Percentiles rank a stretch among this genome's conserved stretches.
Evolutionary conservation across 2,113 vertebrate genomes (phyloP).

Genomic region (Sciurus niger): DNA sequence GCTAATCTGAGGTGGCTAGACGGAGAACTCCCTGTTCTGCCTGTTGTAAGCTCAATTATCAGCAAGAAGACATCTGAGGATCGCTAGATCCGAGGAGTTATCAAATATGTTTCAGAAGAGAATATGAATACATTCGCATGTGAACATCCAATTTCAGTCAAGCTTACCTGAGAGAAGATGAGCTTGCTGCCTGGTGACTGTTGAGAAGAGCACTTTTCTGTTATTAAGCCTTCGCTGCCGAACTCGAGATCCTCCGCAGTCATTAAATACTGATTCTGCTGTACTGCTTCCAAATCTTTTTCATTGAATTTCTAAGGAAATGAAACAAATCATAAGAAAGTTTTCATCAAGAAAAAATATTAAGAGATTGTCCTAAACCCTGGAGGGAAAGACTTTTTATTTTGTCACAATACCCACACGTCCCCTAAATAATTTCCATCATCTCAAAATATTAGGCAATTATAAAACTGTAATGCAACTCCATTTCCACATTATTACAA

Average conservation of each 20-base stretch:
- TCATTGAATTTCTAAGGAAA: constrained; percentile 92
- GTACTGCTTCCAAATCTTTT: constrained; percentile 92
- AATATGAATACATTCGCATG: constrained; percentile 16
- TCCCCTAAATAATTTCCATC: constrained; percentile 43
- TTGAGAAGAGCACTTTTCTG: constrained; percentile 92
- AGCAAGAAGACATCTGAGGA: constrained; percentile 4
- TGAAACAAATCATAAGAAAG: constrained; percentile 57
- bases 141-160: background rate
- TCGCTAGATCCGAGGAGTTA: constrained; percentile 10
- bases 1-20: background rate
- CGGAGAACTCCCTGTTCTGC: background rate
- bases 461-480: background rate
- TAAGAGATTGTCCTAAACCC: constrained; percentile 64
- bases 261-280: constrained; percentile 91
- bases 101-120: background rate
- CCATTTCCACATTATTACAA: background rate
- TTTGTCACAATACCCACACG: constrained; percentile 2
- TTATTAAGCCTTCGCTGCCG: constrained; percentile 89
- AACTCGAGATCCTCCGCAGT: constrained; percentile 91
- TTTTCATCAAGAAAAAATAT: constrained; percentile 64
- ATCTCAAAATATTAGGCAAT: constrained; percentile 1
- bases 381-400: constrained; percentile 28
- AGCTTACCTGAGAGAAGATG: constrained; percentile 92
- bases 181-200: constrained; percentile 90
- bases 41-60: background rate